Evolutionary conservation across 2,113 vertebrate species (phyloP).

Genomic region (Chloropsis hardwickii): DNA sequence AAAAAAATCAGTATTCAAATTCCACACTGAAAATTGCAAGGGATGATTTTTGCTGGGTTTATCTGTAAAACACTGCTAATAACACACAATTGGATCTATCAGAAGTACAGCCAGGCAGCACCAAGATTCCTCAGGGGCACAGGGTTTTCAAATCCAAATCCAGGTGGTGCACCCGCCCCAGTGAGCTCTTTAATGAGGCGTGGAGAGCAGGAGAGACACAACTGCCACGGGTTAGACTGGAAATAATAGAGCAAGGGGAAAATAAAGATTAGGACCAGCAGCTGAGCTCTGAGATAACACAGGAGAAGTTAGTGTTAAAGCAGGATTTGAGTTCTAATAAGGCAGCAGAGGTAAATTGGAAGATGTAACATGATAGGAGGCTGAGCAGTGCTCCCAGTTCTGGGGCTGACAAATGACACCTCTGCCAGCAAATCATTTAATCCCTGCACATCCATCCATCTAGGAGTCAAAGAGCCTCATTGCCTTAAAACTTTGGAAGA

Average conservation of each 20-base stretch:
- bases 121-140: background rate
- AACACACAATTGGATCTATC: background rate
- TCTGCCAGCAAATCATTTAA: constrained; percentile 5
- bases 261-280: background rate
- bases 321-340: background rate
- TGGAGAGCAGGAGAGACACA: background rate
- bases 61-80: background rate
- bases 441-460: background rate
- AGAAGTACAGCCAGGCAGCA: background rate
- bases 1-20: background rate
- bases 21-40: background rate
- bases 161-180: background rate
- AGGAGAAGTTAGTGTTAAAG: background rate
- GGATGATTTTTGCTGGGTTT: background rate
- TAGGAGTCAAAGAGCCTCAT: background rate
- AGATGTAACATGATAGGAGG: constrained; percentile 1
- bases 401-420: constrained; percentile 3
- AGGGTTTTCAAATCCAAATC: background rate
- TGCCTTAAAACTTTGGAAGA: background rate
- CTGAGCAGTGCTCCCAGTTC: background rate
- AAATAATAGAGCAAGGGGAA: background rate
- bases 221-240: background rate
- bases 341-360: constrained; percentile 19
- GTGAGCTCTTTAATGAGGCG: constrained; percentile 4
- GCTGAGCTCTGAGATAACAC: constrained; percentile 30